These are phyloP conservation scores for Tupaia tana DNA, from an alignment of 2,113 vertebrate genomes.

Conservation along the genomic window DNA sequence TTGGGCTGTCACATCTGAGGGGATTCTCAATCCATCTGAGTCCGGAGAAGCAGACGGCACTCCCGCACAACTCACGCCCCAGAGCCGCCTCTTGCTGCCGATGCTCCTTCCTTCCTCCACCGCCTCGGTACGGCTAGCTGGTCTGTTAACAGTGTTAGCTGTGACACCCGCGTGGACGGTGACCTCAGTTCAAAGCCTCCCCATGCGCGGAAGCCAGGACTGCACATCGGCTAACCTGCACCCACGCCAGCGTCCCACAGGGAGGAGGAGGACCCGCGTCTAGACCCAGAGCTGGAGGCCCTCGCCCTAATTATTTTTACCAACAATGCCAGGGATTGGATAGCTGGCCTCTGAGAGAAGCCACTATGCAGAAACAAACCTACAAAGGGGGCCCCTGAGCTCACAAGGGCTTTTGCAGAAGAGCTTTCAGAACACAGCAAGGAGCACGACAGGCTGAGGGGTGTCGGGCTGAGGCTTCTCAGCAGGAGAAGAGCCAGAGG, in stretches of 20 bases:
- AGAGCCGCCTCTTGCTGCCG: no score
- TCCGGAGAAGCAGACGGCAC: conserved; percentile 76
- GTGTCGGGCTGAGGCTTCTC: background rate
- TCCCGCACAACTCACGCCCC: background rate
- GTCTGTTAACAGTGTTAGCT: no score
- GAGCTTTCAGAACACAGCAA: background rate
- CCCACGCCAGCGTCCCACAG: background rate
- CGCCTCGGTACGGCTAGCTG: no score
- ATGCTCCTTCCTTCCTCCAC: no score
- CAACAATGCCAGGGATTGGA: background rate
- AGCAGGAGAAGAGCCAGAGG: accelerated
- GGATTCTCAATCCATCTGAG: conserved; percentile 85
- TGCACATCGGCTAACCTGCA: accelerated
- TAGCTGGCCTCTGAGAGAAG: background rate
- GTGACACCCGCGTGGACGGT: no score
- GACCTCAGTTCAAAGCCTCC: no score
- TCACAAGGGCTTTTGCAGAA: background rate
- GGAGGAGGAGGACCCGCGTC: background rate
- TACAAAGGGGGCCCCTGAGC: background rate
- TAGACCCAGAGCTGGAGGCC: background rate
- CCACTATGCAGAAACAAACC: background rate
- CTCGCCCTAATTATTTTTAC: background rate
- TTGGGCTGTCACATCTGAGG: conserved; percentile 89
- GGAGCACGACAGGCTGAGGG: no score
- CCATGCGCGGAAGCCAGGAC: background rate